A percentile compares a stretch with the other conserved stretches of the same genome.
These are phyloP conservation scores for Dallia pectoralis DNA, from an alignment of 2,797 vertebrate genomes.

Conservation along the genomic window DNA sequence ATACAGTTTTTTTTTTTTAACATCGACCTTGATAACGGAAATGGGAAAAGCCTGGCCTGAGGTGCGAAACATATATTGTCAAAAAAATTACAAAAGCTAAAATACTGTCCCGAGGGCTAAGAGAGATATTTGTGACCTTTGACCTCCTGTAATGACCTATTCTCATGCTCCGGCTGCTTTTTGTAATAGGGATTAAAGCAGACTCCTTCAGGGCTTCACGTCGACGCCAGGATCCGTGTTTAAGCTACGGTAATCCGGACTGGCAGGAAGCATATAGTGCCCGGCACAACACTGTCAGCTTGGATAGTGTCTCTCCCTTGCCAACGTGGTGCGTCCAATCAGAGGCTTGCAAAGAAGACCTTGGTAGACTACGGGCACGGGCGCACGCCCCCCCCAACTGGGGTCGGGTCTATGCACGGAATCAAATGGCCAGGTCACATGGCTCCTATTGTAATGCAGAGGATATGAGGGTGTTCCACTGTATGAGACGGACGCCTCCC, in stretches of 20 bases:
- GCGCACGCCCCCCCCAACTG: neutral
- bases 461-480: neutral
- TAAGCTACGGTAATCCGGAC: conserved; percentile 24
- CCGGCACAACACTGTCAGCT: conserved; percentile 41
- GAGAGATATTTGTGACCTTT: conserved; percentile 47
- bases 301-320: conserved; percentile 41
- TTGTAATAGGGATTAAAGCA: neutral
- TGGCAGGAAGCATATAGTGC: conserved; percentile 41
- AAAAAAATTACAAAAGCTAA: conserved; percentile 46
- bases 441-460: neutral
- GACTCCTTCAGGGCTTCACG: conserved; percentile 13
- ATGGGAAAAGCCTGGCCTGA: conserved; percentile 37
- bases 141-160: conserved; percentile 35
- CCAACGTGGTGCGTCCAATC: conserved; percentile 25
- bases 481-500: neutral
- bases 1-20: conserved; percentile 48
- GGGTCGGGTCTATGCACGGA: neutral
- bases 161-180: conserved; percentile 4
- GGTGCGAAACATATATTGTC: conserved; percentile 33
- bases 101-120: conserved; percentile 47
- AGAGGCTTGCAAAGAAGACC: conserved; percentile 23
- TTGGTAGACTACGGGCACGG: conserved; percentile 8
- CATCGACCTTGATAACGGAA: conserved; percentile 38
- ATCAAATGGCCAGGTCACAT: conserved; percentile 8
- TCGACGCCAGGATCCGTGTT: conserved; percentile 18